These are phyloP conservation scores for Scaptomyza parva DNA, from an alignment of 2,888 invertebrate species.

Conservation along the genomic window DNA sequence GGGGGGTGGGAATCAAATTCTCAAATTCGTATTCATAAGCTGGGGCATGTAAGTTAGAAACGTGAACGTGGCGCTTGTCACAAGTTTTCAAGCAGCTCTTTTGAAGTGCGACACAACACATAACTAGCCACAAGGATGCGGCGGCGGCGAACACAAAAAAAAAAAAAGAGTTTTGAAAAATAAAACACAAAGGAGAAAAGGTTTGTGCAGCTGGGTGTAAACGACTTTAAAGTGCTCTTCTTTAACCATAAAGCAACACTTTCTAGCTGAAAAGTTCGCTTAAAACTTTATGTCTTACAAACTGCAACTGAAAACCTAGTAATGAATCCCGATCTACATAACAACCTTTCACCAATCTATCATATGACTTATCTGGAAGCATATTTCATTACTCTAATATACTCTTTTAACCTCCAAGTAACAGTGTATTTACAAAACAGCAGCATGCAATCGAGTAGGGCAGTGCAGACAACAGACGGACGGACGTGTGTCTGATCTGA, in stretches of 20 bases:
- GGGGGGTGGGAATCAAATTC: background rate
- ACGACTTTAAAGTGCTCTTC: background rate
- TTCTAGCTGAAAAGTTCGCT: too few relatives aligned
- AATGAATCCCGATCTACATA: too few relatives aligned
- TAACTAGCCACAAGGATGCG: slow-evolving; percentile 61
- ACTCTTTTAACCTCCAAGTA: background rate
- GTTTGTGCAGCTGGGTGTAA: background rate
- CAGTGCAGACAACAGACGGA: slow-evolving; percentile 60
- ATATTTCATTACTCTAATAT: too few relatives aligned
- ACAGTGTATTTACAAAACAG: background rate
- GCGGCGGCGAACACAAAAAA: too few relatives aligned
- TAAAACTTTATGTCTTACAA: too few relatives aligned
- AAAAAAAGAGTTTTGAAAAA: slow-evolving; percentile 19
- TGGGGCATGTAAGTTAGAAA: slow-evolving; percentile 59
- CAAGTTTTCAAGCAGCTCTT: slow-evolving; percentile 71
- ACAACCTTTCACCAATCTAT: too few relatives aligned
- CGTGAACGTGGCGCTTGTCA: slow-evolving; percentile 64
- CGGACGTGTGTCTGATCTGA: slow-evolving; percentile 83
- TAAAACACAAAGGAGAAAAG: slow-evolving; percentile 1
- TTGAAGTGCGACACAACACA: slow-evolving; percentile 54
- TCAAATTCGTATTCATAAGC: slow-evolving; percentile 68
- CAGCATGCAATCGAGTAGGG: slow-evolving; percentile 5
- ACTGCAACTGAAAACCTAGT: too few relatives aligned
- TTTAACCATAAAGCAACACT: background rate
- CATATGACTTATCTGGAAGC: too few relatives aligned